Percentiles rank a stretch among this genome's conserved stretches.
phyloP scores from a whole-genome alignment of 2,888 invertebrate species.

The Coenonympha arcania region DNA sequence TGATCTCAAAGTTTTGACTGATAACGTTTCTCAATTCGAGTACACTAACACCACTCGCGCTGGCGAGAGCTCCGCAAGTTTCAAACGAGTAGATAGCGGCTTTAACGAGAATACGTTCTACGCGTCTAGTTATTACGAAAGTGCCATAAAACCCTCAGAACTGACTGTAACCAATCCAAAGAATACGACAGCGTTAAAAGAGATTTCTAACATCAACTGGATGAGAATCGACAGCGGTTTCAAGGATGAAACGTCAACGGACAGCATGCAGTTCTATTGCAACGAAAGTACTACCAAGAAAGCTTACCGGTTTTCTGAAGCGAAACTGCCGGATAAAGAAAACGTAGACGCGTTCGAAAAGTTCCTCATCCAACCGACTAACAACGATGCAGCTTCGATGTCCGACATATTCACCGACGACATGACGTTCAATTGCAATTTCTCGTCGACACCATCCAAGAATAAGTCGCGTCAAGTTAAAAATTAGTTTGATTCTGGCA shows the following conservation, averaged over 20 bases:
- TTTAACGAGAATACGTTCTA: conserved; percentile 65
- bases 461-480: conserved; percentile 55
- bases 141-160: conserved; percentile 71
- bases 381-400: conserved; percentile 60
- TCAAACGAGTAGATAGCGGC: conserved; percentile 63
- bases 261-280: conserved; percentile 55
- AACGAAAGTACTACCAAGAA: conserved; percentile 41
- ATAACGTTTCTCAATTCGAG: conserved; percentile 51
- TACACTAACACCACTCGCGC: conserved; percentile 43
- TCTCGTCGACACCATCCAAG: conserved; percentile 68
- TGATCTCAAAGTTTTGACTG: conserved; percentile 69
- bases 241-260: conserved; percentile 62
- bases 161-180: conserved; percentile 55
- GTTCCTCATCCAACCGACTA: conserved; percentile 44
- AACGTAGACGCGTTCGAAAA: conserved; percentile 53
- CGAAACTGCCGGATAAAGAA: conserved; percentile 52
- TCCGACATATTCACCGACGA: conserved; percentile 65
- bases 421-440: conserved; percentile 63
- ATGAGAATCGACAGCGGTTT: conserved; percentile 67
- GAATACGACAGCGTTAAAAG: conserved; percentile 49
- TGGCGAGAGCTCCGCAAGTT: conserved; percentile 48
- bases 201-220: conserved; percentile 66
- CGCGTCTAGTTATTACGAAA: conserved; percentile 66
- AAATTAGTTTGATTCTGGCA: conserved; percentile 9
- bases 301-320: conserved; percentile 46